phyloP scores from a whole-genome alignment of 2,797 vertebrate species.

The Valencia hispanica region DNA sequence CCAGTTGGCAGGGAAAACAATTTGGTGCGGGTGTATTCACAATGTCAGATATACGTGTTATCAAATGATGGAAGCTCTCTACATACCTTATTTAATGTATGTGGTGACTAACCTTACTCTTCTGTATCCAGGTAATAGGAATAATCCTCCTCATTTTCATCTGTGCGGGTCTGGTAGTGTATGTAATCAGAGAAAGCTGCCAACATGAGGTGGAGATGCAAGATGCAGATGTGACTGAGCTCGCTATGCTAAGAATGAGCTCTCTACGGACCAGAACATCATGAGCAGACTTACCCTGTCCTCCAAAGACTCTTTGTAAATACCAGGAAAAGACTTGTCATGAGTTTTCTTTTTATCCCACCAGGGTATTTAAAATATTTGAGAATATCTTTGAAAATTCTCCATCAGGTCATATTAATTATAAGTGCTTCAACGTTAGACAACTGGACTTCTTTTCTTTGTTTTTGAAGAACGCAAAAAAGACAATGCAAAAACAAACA shows the following conservation, averaged over 20 bases:
- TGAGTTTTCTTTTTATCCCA: conserved; percentile 3
- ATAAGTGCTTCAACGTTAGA: neutral
- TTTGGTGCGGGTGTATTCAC: neutral
- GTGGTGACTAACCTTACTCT: conserved; percentile 38
- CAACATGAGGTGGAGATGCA: conserved; percentile 73
- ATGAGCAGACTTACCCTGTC: conserved; percentile 57
- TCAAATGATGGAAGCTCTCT: neutral
- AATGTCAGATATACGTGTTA: neutral
- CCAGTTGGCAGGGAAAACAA: conserved; percentile 7
- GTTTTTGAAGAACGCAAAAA: neutral
- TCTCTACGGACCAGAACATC: conserved; percentile 72
- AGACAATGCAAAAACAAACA: neutral
- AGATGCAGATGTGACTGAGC: conserved; percentile 76
- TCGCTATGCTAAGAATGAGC: conserved; percentile 78
- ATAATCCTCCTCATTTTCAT: conserved; percentile 82
- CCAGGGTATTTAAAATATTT: conserved; percentile 10
- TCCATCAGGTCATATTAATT: neutral
- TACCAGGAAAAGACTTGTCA: conserved; percentile 43
- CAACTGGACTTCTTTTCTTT: neutral
- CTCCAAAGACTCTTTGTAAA: conserved; percentile 60
- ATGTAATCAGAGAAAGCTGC: conserved; percentile 81
- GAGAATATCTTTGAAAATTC: neutral
- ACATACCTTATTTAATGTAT: neutral
- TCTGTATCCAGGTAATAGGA: conserved; percentile 77
- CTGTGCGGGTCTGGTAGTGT: conserved; percentile 82